Base-by-base conservation (phyloP, 1,140 invertebrate species). In the Coenobita brevimanus region DNA sequence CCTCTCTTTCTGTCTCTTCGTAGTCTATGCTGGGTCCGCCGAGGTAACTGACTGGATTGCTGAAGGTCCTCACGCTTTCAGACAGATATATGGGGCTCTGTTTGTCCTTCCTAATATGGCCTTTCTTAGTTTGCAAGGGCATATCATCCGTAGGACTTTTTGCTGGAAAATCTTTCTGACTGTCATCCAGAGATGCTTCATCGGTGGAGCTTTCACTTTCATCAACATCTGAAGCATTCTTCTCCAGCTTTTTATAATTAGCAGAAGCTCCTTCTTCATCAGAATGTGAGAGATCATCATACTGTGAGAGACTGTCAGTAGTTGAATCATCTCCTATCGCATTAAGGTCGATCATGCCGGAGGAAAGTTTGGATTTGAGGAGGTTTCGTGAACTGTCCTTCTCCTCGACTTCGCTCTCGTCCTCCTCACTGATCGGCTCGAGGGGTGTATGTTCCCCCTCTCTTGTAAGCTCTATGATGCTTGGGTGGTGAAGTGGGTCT, bases 21-120 rank as follows among this genome's bases (percentile, higher is more conserved):
- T 87, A 87, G 62, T 80, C 64, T 33, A 87, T 87, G 46, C 13
- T 81, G 2, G 85, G 85, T 0, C 85, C 85, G 6, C 85, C 85
- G 2, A 87, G 46, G 76, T 87, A 87, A 30, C 85, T 87, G 76
- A 87, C 64, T 17, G 85, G 85, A 43, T 87, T 87, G 60, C 64
- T 87, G 64, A 87, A 87, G 43, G 76, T 87, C 50, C 85, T 36
- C 24, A 71, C 8, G n/a, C 50, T 71, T 17, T 73, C 76, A 1
- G 33, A n/a, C 10, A 87, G 64, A n/a, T 38, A 80, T 13, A 87
- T 57, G 17, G 85, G 85, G 24, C 46, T 87, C 24, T 87, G 67
- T 76, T 81, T 87, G 6, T 41, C 67, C 30, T 57, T 80, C 15
- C 43, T 27, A 33, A 87, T 57, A 10, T 24, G 41, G 0, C 85